Conservation (phyloP, 35 echinoderm and acorn worm species). For the Lytechinus pictus region DNA sequence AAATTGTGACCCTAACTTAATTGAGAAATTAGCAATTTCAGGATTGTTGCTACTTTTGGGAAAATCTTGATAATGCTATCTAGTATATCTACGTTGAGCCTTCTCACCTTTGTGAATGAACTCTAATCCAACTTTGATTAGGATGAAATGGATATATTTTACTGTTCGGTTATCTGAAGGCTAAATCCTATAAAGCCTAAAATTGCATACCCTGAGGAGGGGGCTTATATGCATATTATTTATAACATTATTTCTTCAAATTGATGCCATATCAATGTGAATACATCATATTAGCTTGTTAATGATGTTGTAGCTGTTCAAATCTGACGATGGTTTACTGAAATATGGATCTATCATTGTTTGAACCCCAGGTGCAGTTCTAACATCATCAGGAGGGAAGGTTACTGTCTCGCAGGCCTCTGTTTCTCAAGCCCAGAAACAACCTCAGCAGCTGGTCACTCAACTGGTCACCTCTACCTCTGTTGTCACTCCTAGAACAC, state of each 20-base stretch:
- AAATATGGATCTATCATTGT: not conserved
- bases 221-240: too few species aligned
- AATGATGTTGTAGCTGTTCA: not conserved
- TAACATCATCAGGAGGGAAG: conserved; percentile 74
- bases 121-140: not conserved
- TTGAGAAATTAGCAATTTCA: too few species aligned
- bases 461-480: conserved; percentile 67
- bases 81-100: too few species aligned
- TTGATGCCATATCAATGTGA: too few species aligned
- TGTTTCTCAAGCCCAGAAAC: conserved; percentile 53
- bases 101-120: not conserved
- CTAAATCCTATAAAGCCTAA: not conserved
- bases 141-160: too few species aligned
- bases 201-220: too few species aligned
- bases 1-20: too few species aligned
- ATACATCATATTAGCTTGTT: too few species aligned
- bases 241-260: too few species aligned
- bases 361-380: conserved; percentile 48
- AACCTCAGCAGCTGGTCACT: conserved; percentile 65
- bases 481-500: conserved; percentile 39
- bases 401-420: conserved; percentile 56
- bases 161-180: not conserved
- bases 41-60: too few species aligned
- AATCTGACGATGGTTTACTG: not conserved
- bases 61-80: too few species aligned